These are phyloP conservation scores for Apamea sordens DNA, from an alignment of 2,888 invertebrate species.

Conservation along the genomic window DNA sequence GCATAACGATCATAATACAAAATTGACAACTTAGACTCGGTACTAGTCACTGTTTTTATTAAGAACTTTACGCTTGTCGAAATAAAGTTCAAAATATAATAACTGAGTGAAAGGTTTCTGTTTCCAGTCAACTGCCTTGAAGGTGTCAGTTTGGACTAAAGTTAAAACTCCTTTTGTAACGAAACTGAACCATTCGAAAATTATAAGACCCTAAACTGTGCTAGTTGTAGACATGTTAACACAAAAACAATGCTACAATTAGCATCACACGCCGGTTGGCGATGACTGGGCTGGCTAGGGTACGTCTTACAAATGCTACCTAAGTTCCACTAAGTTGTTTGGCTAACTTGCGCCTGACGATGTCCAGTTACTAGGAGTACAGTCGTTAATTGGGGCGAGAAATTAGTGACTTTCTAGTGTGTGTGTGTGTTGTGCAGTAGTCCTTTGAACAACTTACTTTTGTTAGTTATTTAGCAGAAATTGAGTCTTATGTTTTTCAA, in stretches of 20 bases:
- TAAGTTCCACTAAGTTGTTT: constrained; percentile 80
- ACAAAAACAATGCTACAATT: constrained; percentile 82
- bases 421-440: not conserved
- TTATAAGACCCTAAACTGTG: not conserved
- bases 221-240: constrained; percentile 58
- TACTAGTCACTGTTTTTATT: not conserved
- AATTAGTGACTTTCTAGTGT: constrained; percentile 23
- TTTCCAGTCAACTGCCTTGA: not conserved
- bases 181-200: not conserved
- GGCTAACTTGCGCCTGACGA: constrained; percentile 72
- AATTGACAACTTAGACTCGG: not conserved
- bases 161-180: not conserved
- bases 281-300: constrained; percentile 73
- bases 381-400: constrained; percentile 19
- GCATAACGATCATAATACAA: not conserved
- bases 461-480: not conserved
- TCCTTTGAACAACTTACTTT: not conserved
- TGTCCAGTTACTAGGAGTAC: constrained; percentile 63
- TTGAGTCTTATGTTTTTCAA: not conserved
- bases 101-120: not conserved
- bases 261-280: constrained; percentile 80
- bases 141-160: not conserved
- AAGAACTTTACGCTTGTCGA: not conserved
- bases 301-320: constrained; percentile 77
- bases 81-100: not conserved